These are phyloP conservation scores for Corydoras sp. DNA, from an alignment of 2,113 vertebrate species.

Conservation along the genomic window DNA sequence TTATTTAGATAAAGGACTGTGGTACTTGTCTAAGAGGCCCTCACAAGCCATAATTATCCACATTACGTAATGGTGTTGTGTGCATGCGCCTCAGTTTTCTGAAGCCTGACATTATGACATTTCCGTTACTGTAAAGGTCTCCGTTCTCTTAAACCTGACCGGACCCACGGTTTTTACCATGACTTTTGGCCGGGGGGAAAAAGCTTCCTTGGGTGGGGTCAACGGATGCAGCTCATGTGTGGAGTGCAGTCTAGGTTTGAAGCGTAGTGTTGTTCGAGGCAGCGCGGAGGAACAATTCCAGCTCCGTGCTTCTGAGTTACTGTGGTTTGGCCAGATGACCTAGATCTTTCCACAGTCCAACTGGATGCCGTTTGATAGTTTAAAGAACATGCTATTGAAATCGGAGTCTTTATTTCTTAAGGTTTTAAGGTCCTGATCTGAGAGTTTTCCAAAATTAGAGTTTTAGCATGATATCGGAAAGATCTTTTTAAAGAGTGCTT, in stretches of 20 bases:
- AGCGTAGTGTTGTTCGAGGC: conserved; percentile 39
- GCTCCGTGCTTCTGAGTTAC: conserved; percentile 7
- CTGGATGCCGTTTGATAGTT: conserved; percentile 13
- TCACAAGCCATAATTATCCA: conserved; percentile 80
- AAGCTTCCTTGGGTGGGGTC: conserved; percentile 50
- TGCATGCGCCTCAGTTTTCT: conserved; percentile 69
- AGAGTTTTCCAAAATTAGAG: no score
- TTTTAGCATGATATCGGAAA: no score
- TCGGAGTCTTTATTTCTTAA: background rate
- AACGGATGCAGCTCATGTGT: conserved; percentile 53
- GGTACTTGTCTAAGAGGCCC: conserved; percentile 78
- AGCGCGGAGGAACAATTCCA: conserved; percentile 12
- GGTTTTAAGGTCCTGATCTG: no score
- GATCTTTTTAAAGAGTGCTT: background rate
- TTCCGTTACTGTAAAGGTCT: conserved; percentile 69
- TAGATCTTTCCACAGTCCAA: conserved; percentile 22
- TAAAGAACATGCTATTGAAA: conserved; percentile 14
- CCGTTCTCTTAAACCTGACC: conserved; percentile 57
- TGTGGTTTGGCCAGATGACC: conserved; percentile 22
- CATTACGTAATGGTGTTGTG: conserved; percentile 76
- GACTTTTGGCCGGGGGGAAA: conserved; percentile 52
- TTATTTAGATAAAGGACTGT: conserved; percentile 87
- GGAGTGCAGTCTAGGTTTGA: conserved; percentile 43
- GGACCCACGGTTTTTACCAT: conserved; percentile 38
- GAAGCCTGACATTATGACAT: conserved; percentile 71